Evolutionary conservation across 2,888 invertebrate species (phyloP).

Genomic region (Drosophila atroscutellata): DNA sequence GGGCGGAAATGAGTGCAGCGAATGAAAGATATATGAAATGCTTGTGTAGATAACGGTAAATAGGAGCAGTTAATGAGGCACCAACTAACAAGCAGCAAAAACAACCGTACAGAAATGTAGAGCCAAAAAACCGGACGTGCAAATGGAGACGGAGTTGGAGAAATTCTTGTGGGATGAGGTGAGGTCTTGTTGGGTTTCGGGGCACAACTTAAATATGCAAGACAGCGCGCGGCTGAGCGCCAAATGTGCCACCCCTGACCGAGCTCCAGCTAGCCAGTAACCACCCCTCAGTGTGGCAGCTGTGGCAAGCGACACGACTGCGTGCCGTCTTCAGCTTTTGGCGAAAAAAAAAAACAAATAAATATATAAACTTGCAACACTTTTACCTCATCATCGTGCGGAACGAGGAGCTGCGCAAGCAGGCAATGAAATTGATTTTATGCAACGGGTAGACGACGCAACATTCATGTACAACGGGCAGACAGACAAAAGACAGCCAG

Average conservation of each 20-base stretch:
- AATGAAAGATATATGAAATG: slow-evolving; percentile 30
- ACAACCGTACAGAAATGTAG: slow-evolving; percentile 61
- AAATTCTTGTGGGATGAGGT: not conserved
- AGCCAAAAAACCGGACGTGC: slow-evolving; percentile 49
- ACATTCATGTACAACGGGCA: slow-evolving; percentile 5
- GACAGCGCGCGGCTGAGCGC: slow-evolving; percentile 68
- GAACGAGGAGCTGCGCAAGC: slow-evolving; percentile 23
- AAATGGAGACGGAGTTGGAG: slow-evolving; percentile 4
- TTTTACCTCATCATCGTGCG: slow-evolving; percentile 70
- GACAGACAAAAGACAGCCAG: not conserved
- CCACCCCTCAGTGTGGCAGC: slow-evolving; percentile 35
- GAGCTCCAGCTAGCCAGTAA: not conserved
- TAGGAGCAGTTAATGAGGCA: slow-evolving; percentile 46
- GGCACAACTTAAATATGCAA: slow-evolving; percentile 71
- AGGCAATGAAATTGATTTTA: slow-evolving; percentile 74
- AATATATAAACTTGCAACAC: slow-evolving; percentile 65
- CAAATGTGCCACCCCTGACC: slow-evolving; percentile 62
- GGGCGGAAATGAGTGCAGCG: slow-evolving; percentile 71
- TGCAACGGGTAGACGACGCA: slow-evolving; percentile 51
- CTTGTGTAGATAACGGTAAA: slow-evolving; percentile 32
- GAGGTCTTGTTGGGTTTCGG: not conserved
- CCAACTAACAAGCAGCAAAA: slow-evolving; percentile 47
- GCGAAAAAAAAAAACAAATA: not conserved
- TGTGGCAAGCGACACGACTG: slow-evolving; percentile 27
- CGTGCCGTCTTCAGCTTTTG: slow-evolving; percentile 2